Evolutionary conservation across 2,888 invertebrate genomes (phyloP).

Genomic region (Sphecodes monilicornis): DNA sequence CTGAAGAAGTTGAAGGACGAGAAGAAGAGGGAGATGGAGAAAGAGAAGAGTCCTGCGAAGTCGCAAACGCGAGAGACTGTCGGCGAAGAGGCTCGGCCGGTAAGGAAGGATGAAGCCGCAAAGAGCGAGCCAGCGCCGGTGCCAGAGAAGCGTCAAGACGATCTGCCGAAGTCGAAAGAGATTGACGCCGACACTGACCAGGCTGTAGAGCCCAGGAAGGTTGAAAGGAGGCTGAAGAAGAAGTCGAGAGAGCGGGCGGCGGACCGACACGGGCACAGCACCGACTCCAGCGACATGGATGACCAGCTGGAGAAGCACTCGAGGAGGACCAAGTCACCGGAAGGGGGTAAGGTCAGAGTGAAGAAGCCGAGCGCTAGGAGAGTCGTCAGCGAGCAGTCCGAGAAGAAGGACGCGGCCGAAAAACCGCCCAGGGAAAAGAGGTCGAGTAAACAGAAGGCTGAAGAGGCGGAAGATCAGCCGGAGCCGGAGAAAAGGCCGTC

Average conservation of each 20-base stretch:
- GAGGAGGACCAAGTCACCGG: constrained; percentile 73
- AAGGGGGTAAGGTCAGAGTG: constrained; percentile 47
- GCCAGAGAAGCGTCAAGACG: constrained; percentile 25
- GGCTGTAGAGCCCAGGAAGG: constrained; percentile 46
- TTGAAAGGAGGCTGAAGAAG: constrained; percentile 62
- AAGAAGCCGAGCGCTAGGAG: constrained; percentile 58
- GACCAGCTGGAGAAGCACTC: constrained; percentile 47
- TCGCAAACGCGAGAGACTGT: constrained; percentile 45
- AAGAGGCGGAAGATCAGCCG: constrained; percentile 39
- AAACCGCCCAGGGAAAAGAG: constrained; percentile 48
- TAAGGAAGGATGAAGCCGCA: constrained; percentile 51
- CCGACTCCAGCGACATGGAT: constrained; percentile 77
- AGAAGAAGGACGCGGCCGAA: constrained; percentile 42
- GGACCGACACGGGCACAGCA: constrained; percentile 66
- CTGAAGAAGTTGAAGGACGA: constrained; percentile 10
- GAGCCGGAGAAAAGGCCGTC: constrained; percentile 46
- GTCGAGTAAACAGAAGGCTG: constrained; percentile 46
- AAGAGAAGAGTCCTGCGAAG: constrained; percentile 25
- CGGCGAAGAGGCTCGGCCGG: constrained; percentile 24
- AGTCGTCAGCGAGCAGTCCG: constrained; percentile 40
- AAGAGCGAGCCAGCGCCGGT: neutral
- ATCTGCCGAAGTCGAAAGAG: constrained; percentile 42
- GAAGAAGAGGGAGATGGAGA: constrained; percentile 6
- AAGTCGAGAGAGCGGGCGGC: constrained; percentile 66
- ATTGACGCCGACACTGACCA: constrained; percentile 24